Percentiles rank a stretch among this genome's conserved stretches.
These are phyloP conservation scores for Archocentrus centrarchus DNA, from an alignment of 2,113 vertebrate species.

Conservation along the genomic window DNA sequence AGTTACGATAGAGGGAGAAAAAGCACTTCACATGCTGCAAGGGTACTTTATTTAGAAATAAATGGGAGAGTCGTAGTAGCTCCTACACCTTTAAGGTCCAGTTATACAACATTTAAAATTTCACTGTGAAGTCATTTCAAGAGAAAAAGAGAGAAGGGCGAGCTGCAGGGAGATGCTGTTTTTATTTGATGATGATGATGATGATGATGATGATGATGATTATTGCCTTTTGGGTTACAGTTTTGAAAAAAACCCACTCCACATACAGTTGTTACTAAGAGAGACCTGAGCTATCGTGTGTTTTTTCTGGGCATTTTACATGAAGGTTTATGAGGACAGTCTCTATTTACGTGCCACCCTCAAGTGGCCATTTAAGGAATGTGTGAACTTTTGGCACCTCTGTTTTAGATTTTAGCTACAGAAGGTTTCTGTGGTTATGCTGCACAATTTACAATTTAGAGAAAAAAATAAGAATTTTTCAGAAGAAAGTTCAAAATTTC, in stretches of 20 bases:
- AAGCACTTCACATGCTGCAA: neutral
- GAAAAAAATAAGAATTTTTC: too few species aligned
- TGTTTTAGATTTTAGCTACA: accelerated
- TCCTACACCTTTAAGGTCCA: neutral
- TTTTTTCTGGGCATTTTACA: neutral
- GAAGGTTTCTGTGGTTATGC: neutral
- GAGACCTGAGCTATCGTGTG: neutral
- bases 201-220: too few species aligned
- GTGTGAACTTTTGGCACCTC: neutral
- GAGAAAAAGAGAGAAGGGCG: neutral
- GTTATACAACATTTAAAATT: neutral
- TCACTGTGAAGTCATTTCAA: neutral
- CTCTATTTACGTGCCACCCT: neutral
- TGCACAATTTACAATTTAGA: neutral
- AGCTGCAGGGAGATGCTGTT: neutral
- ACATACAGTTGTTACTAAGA: neutral
- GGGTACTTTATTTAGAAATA: neutral
- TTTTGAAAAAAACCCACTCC: neutral
- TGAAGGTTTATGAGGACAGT: neutral
- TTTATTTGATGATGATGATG: neutral
- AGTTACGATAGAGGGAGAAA: conserved; percentile 11
- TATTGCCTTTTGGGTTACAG: too few species aligned
- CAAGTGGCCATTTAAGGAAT: neutral
- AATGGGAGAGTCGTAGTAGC: neutral
- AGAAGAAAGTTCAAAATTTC: too few species aligned